Conservation (phyloP, 1,140 invertebrate genomes). For the Maniola jurtina region DNA sequence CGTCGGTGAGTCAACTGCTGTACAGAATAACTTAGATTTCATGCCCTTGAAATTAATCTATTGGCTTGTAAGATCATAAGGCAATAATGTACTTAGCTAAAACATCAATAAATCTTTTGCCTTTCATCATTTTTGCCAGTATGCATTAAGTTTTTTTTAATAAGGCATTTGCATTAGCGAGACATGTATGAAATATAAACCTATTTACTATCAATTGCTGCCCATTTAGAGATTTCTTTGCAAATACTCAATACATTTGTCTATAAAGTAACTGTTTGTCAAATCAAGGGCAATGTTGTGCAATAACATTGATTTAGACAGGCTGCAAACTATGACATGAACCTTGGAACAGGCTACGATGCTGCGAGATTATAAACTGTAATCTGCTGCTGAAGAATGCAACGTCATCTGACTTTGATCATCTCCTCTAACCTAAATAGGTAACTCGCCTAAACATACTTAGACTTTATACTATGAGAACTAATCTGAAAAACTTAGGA, state of each 20-base stretch:
- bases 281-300: conserved; percentile 24
- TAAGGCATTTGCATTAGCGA: too few species aligned
- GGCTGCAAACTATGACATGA: conserved; percentile 15
- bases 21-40: neutral
- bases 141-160: too few species aligned
- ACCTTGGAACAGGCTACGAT: conserved; percentile 7
- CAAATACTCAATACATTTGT: neutral
- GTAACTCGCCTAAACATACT: neutral
- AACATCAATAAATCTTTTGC: too few species aligned
- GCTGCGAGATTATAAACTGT: neutral
- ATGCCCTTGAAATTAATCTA: neutral
- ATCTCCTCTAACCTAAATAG: neutral
- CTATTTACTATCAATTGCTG: too few species aligned
- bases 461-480: neutral
- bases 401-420: neutral
- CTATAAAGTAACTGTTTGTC: neutral
- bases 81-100: too few species aligned
- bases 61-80: too few species aligned
- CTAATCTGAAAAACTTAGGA: neutral
- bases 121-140: too few species aligned
- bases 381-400: neutral
- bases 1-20: conserved; percentile 25
- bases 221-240: neutral
- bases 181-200: too few species aligned
- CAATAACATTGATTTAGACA: conserved; percentile 30